These are phyloP conservation scores for Sarotherodon lohbergeri DNA, from an alignment of 2,113 vertebrate genomes.

Conservation along the genomic window DNA sequence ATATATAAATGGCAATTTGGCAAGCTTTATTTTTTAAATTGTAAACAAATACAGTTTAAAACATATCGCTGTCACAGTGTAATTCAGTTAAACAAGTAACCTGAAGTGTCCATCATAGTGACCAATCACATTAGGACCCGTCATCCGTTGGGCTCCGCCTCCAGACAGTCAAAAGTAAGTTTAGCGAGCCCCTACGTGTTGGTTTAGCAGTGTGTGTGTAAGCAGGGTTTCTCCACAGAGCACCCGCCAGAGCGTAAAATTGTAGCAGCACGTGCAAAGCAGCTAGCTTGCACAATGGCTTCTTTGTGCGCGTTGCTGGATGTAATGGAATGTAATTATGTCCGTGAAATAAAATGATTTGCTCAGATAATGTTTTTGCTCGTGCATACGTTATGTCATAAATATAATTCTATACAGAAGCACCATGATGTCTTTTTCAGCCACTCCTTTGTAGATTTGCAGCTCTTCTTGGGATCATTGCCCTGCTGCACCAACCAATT, in stretches of 20 bases:
- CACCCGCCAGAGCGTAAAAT: neutral
- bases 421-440: neutral
- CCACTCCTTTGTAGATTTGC: neutral
- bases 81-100: neutral
- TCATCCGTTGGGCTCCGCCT: neutral
- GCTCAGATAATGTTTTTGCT: neutral
- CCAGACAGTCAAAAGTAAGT: neutral
- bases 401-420: neutral
- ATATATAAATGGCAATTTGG: neutral
- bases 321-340: neutral
- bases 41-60: neutral
- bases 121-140: neutral
- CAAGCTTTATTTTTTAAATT: neutral
- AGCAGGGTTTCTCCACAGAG: neutral
- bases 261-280: neutral
- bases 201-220: neutral
- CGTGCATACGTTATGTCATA: neutral
- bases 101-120: neutral
- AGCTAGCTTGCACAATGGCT: neutral
- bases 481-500: neutral
- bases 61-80: rapidly evolving
- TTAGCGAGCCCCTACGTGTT: neutral
- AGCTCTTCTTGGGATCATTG: neutral
- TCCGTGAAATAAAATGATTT: neutral
- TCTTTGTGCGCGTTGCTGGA: neutral